Conservation (phyloP, 2,888 invertebrate genomes). For the Azorinus chamasolen region DNA sequence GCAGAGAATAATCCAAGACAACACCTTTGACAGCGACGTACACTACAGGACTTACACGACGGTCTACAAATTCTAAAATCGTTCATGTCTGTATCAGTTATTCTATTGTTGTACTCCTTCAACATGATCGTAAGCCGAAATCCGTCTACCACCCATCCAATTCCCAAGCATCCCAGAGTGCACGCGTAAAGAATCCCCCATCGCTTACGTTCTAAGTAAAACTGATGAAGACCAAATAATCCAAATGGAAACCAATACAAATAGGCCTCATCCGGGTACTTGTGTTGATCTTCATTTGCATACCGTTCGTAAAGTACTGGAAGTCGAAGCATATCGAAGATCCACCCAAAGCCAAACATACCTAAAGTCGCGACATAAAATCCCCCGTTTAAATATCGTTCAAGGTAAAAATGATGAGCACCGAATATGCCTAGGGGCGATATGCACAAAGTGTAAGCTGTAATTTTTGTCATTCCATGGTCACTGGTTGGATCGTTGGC, state of each 20-base stretch:
- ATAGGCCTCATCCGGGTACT: slow-evolving; percentile 67
- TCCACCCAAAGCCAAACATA: slow-evolving; percentile 61
- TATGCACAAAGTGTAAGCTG: slow-evolving; percentile 58
- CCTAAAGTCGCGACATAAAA: slow-evolving; percentile 55
- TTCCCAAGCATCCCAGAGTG: slow-evolving; percentile 57
- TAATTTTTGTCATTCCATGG: slow-evolving; percentile 60
- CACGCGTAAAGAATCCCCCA: slow-evolving; percentile 66
- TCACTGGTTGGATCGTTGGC: slow-evolving; percentile 60
- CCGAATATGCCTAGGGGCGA: slow-evolving; percentile 60
- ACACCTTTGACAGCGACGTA: slow-evolving; percentile 45
- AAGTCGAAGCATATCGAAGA: slow-evolving; percentile 58
- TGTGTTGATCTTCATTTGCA: slow-evolving; percentile 61
- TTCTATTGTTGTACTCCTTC: slow-evolving; percentile 50
- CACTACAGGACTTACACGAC: slow-evolving; percentile 41
- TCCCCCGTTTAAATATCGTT: slow-evolving; percentile 57
- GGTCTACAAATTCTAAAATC: slow-evolving; percentile 56
- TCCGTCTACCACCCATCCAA: slow-evolving; percentile 66
- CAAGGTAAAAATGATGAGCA: slow-evolving; percentile 59
- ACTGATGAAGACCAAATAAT: slow-evolving; percentile 65
- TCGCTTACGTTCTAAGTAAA: slow-evolving; percentile 55
- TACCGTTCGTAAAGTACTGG: slow-evolving; percentile 63
- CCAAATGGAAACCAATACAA: slow-evolving; percentile 65
- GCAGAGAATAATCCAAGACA: slow-evolving; percentile 33
- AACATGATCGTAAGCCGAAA: slow-evolving; percentile 48
- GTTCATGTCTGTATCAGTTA: slow-evolving; percentile 49